Evolutionary conservation across 2,888 invertebrate species (phyloP).

Genomic region (Mesodorylaimus sp.): DNA sequence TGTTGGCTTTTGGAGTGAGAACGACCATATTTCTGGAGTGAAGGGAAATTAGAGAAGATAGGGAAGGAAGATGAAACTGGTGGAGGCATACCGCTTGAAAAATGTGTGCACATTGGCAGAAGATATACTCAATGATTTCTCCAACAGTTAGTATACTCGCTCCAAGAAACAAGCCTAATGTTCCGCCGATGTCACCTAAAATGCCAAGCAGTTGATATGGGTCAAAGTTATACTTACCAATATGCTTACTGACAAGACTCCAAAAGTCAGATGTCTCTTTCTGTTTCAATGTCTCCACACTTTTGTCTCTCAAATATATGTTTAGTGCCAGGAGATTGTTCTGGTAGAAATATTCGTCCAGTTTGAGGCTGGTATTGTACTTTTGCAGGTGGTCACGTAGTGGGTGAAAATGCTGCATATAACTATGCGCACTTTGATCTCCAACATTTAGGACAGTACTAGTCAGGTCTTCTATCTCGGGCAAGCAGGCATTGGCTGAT

Average conservation of each 20-base stretch:
- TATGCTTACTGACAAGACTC: conserved; percentile 5
- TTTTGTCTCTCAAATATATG: conserved; percentile 4
- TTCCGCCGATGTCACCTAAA: conserved; percentile 26
- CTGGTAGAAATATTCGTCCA: too few relatives aligned
- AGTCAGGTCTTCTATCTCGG: too few relatives aligned
- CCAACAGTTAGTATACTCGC: conserved; percentile 24
- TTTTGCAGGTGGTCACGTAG: too few relatives aligned
- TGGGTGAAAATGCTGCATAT: too few relatives aligned
- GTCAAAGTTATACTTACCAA: neutral
- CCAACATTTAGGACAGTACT: too few relatives aligned
- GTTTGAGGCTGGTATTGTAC: too few relatives aligned
- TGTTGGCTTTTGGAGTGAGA: too few relatives aligned
- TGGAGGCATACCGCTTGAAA: neutral
- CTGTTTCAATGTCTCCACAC: conserved; percentile 3
- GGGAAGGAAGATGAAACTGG: too few relatives aligned
- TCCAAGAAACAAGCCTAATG: conserved; percentile 27
- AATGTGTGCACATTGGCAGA: neutral
- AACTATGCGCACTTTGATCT: too few relatives aligned
- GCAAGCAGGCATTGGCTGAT: too few relatives aligned
- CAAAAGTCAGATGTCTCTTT: conserved; percentile 2
- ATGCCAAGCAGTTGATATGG: neutral
- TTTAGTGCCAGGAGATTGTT: conserved; percentile 6
- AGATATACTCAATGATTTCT: conserved; percentile 15
- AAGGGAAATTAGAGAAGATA: too few relatives aligned
- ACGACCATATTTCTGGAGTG: too few relatives aligned